Evolutionary conservation across 2,888 invertebrate species (phyloP), one percentile per base, ranked within the genome.

Genomic region (Choristoneura rosaceana): DNA sequence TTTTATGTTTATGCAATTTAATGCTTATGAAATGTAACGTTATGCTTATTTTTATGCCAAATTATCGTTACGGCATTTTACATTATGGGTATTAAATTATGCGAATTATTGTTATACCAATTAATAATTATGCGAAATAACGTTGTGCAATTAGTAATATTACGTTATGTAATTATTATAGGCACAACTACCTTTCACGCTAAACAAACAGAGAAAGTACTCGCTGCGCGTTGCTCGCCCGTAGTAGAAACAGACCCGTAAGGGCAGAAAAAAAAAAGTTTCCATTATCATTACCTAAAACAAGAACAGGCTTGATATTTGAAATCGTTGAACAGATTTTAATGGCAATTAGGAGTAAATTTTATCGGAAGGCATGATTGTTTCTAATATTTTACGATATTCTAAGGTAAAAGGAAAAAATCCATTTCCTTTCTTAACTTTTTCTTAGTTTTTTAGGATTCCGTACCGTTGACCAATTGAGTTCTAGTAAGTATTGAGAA

Each of bases 261-360:
- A 17, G 52, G 15, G 17, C 3, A 9, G 17, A 58, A 71, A 71
- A 71, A 63, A 45, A 43, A 55, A 58, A 58, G 58, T 62, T 59
- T 58, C 71, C 25, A 59, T 71, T 68, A 68, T 71, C 61, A 71
- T 71, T 58, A 62, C 52, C 61, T 17, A 62, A 67, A 71, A 61
- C 58, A 45, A 12, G 71, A 55, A 45, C 34, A 66, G 41, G 17
- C 8, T 61, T 66, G 61, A 67, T 55, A 55, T 55, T 34, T 12
- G 25, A 33, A 47, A 61, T 71, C 70, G 45, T 55, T 66, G 25
- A 66, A 41, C 55, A 1, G 66, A 62, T 71, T 73, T 68, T 50
- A 68, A 52, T 52, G 10, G 25, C 55, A 25, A 55, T 55, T 55
- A 55, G 25, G 25, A 10, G 25, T 4, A 12, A 55, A 3, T 9